Evolutionary conservation across 2,888 invertebrate genomes (phyloP).

Genomic region (Melangyna quadrimaculata): DNA sequence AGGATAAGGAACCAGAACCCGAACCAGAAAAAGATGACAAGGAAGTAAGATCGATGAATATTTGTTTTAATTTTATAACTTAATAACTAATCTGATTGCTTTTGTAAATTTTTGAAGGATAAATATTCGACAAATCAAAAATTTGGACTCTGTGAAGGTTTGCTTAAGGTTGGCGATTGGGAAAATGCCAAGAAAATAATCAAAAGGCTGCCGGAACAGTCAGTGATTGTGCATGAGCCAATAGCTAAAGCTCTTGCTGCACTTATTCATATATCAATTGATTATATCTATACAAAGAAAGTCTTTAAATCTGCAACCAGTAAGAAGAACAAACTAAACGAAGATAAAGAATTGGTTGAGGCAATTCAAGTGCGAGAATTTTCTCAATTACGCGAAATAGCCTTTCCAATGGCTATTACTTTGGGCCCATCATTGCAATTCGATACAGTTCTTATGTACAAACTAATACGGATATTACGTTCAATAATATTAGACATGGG

Average conservation of each 20-base stretch:
- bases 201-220: conserved; percentile 90
- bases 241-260: conserved; percentile 89
- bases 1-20: conserved; percentile 89
- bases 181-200: conserved; percentile 90
- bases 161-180: conserved; percentile 95
- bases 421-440: conserved; percentile 94
- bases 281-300: conserved; percentile 91
- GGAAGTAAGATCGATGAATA: conserved; percentile 81
- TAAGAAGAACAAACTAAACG: conserved; percentile 84
- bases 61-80: neutral
- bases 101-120: conserved; percentile 72
- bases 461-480: conserved; percentile 85
- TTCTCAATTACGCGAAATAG: conserved; percentile 87
- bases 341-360: conserved; percentile 75
- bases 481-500: conserved; percentile 79
- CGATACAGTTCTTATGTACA: conserved; percentile 95
- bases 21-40: conserved; percentile 86
- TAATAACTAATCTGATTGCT: neutral
- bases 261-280: conserved; percentile 91
- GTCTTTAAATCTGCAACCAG: conserved; percentile 87
- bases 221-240: conserved; percentile 89
- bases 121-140: conserved; percentile 90
- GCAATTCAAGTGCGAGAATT: conserved; percentile 84
- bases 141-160: conserved; percentile 93
- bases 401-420: conserved; percentile 92